Base-by-base conservation (phyloP, 2,888 invertebrate species). In the Parnassius smintheus region DNA sequence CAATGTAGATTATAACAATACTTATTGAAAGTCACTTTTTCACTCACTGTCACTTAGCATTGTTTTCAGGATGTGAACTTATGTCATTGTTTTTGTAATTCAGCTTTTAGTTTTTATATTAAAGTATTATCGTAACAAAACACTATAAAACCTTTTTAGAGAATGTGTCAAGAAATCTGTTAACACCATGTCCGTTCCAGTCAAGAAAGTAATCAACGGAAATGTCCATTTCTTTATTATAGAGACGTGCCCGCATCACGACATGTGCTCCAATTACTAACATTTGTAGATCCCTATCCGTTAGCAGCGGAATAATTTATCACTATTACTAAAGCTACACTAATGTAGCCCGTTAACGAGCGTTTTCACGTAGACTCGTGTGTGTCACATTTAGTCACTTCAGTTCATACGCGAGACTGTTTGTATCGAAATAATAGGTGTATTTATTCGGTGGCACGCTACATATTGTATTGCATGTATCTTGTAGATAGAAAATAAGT, bases 291-390 rank as follows among this genome's bases (percentile, higher is more conserved):
- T 60, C 48, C 64, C 60, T 60, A 61, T 64, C 60, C 50, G 64
- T 60, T 48, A 46, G 56, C 64, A 65, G 61, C 44, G 54, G 67
- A 72, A 72, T 72, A 68, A 70, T 72, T 70, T 68, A 67, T 72
- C 66, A 66, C 68, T 61, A 69, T 67, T 68, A 69, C 64, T 62
- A 59, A 64, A 62, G 61, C 65, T 57, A 60, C 61, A 60, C 59
- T 68, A 66, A 68, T 66, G 66, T 52, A 52, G 61, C 56, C 50
- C 60, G 56, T 54, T 66, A 68, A 68, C 68, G 66, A 64, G 64
- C 64, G 63, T 66, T 65, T 65, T 59, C 59, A 50, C 61, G 60
- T 64, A 60, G 48, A 61, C 58, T 62, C 58, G 65, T 56, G 61
- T 65, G 59, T 67, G 61, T 56, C 45, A 41, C 55, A 55, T 63